phyloP scores from a whole-genome alignment of 2,113 vertebrate species.

The Acinonyx jubatus region DNA sequence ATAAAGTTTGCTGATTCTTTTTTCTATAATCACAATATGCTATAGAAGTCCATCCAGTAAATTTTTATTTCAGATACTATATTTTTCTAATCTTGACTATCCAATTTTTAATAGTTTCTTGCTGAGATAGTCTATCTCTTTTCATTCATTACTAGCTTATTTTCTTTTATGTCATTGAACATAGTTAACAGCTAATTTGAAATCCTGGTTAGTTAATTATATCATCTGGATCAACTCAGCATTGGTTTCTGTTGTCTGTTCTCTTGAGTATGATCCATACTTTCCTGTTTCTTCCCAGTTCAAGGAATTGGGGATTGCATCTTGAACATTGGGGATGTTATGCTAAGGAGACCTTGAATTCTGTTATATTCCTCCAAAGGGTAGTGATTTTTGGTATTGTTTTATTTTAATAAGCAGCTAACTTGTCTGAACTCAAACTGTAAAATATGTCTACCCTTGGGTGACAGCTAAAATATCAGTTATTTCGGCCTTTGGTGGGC shows the following conservation, averaged over 20 bases:
- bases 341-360: neutral
- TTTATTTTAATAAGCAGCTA: neutral
- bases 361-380: neutral
- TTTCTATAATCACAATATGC: neutral
- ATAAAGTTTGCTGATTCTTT: neutral
- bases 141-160: constrained; percentile 7
- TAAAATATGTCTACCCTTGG: neutral
- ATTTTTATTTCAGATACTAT: neutral
- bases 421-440: neutral
- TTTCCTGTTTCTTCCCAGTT: neutral
- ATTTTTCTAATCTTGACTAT: neutral
- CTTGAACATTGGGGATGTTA: neutral
- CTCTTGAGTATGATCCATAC: neutral
- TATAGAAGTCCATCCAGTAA: neutral
- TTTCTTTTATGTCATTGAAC: neutral
- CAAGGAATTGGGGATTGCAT: neutral
- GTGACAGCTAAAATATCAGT: neutral
- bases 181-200: neutral
- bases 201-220: neutral
- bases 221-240: neutral
- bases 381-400: neutral
- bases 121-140: neutral
- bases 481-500: neutral
- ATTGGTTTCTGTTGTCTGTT: neutral
- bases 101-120: neutral